Evolutionary conservation across 1,140 invertebrate genomes (phyloP).

Genomic region (Drosophila burlai): DNA sequence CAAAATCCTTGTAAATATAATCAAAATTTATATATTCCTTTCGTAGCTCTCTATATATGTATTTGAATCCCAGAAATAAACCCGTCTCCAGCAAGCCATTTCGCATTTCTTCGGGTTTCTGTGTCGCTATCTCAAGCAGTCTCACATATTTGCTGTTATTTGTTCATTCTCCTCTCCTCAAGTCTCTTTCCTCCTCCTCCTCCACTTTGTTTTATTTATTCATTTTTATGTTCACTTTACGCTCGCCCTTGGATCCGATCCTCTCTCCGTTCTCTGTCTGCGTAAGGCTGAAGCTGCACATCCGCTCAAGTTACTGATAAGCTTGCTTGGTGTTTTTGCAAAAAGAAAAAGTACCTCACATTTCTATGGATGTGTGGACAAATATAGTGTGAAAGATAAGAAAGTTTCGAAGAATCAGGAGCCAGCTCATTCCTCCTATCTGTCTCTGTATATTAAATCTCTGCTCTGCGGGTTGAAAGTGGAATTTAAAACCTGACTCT

Average conservation of each 20-base stretch:
- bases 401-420: constrained; percentile 41
- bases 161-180: constrained; percentile 37
- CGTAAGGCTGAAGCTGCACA: constrained; percentile 74
- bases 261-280: neutral
- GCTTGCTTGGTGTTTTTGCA: constrained; percentile 39
- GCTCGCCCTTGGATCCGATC: constrained; percentile 11
- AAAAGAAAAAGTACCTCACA: constrained; percentile 25
- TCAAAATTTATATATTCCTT: constrained; percentile 69
- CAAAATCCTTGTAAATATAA: constrained; percentile 75
- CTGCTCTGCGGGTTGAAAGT: constrained; percentile 28
- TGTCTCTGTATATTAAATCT: constrained; percentile 11
- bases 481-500: constrained; percentile 40
- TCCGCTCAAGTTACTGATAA: constrained; percentile 73
- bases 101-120: constrained; percentile 7
- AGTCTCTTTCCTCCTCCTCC: constrained; percentile 8
- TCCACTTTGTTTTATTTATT: constrained; percentile 9
- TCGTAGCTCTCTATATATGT: constrained; percentile 49
- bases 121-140: constrained; percentile 60
- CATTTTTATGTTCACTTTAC: constrained; percentile 26
- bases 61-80: constrained; percentile 44
- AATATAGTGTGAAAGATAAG: constrained; percentile 54
- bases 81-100: constrained; percentile 14
- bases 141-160: constrained; percentile 80
- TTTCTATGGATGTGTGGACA: constrained; percentile 35
- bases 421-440: constrained; percentile 28